These are phyloP conservation scores for Hoplodrina ambigua DNA, from an alignment of 2,888 invertebrate species.

Conservation along the genomic window DNA sequence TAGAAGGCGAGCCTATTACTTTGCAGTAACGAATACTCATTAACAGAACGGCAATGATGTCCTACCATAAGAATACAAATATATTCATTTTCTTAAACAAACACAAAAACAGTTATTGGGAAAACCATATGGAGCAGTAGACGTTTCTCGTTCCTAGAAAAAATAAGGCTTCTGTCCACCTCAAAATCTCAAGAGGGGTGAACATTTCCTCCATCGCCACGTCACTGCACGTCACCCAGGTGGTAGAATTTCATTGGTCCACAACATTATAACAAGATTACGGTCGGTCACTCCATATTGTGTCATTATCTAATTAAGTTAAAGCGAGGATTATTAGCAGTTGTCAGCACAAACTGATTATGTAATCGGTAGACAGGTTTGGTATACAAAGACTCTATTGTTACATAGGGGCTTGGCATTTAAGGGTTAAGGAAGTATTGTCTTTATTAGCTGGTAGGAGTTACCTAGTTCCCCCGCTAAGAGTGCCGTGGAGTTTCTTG, in stretches of 20 bases:
- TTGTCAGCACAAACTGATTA: slow-evolving; percentile 34
- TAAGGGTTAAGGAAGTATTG: neutral
- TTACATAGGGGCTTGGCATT: neutral
- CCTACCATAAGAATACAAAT: too few species aligned
- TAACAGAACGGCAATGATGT: too few species aligned
- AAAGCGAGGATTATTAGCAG: slow-evolving; percentile 37
- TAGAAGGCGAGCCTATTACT: too few species aligned
- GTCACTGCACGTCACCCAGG: slow-evolving; percentile 36
- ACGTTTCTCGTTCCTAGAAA: neutral
- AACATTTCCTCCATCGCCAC: neutral
- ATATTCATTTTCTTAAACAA: too few species aligned
- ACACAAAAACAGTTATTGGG: too few species aligned
- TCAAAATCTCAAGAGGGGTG: neutral
- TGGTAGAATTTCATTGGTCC: slow-evolving; percentile 27
- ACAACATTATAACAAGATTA: slow-evolving; percentile 65
- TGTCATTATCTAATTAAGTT: slow-evolving; percentile 70
- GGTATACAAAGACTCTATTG: neutral
- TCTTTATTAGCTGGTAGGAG: too few species aligned
- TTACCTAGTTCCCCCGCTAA: too few species aligned
- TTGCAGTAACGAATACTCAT: too few species aligned
- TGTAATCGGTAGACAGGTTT: slow-evolving; percentile 5
- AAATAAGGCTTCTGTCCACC: neutral
- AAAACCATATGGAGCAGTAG: neutral
- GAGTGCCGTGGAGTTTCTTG: too few species aligned
- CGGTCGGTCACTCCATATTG: slow-evolving; percentile 64